Evolutionary conservation across 2,113 vertebrate genomes (phyloP).

Genomic region (Dasyurus viverrinus): DNA sequence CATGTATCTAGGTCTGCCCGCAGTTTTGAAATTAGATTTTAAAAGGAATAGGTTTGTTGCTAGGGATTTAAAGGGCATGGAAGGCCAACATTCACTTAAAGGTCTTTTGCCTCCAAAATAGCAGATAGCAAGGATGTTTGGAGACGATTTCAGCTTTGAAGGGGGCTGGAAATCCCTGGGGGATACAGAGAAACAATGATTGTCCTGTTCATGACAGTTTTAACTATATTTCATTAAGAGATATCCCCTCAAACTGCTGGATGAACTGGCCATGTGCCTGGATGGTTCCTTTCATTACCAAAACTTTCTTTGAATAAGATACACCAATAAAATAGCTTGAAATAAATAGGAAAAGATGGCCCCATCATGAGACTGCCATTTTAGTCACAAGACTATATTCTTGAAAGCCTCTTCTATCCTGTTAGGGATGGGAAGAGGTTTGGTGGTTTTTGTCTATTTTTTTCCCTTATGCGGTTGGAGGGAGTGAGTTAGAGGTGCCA

Average conservation of each 20-base stretch:
- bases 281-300: conserved; percentile 12
- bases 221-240: conserved; percentile 40
- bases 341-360: conserved; percentile 48
- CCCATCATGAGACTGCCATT: conserved; percentile 43
- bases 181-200: conserved; percentile 31
- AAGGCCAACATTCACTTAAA: conserved; percentile 64
- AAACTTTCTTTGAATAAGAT: conserved; percentile 57
- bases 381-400: conserved; percentile 29
- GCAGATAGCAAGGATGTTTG: conserved; percentile 59
- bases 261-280: not conserved
- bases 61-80: conserved; percentile 69
- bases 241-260: not conserved
- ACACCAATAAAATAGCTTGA: conserved; percentile 58
- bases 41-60: conserved; percentile 67
- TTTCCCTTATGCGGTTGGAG: conserved; percentile 32
- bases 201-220: conserved; percentile 41
- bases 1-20: conserved; percentile 46
- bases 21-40: conserved; percentile 68
- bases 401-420: conserved; percentile 48
- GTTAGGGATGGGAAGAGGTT: not conserved
- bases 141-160: conserved; percentile 50
- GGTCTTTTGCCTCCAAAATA: conserved; percentile 63
- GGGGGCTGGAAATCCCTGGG: conserved; percentile 37
- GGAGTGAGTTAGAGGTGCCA: conserved; percentile 43
- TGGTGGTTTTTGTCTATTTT: conserved; percentile 9